Evolutionary conservation across 2,113 vertebrate species (phyloP).

Genomic region (Neogobius melanostomus): DNA sequence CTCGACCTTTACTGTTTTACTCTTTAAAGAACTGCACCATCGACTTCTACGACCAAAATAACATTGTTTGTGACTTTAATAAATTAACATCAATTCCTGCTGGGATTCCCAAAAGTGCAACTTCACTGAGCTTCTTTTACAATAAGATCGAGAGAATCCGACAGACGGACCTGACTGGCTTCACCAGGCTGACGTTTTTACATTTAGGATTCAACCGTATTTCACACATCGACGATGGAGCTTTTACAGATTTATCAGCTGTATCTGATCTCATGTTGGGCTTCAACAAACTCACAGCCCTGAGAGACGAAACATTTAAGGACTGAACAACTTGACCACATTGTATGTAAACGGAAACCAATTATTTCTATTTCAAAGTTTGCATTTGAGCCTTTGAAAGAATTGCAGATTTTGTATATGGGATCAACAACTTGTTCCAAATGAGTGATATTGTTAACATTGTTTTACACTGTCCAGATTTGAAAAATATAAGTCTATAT

Average conservation of each 20-base stretch:
- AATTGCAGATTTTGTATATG: too few species aligned
- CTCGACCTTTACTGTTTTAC: conserved; percentile 9
- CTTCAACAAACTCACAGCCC: neutral
- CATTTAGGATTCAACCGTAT: accelerated
- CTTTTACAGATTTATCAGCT: conserved; percentile 31
- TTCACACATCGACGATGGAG: conserved; percentile 13
- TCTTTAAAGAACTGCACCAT: conserved; percentile 34
- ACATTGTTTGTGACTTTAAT: neutral
- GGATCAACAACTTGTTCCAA: too few species aligned
- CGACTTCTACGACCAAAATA: neutral
- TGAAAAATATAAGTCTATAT: too few species aligned
- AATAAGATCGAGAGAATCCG: conserved; percentile 6
- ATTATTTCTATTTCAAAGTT: too few species aligned
- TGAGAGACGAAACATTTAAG: conserved; percentile 32
- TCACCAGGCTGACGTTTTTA: conserved; percentile 3
- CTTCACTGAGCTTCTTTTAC: accelerated
- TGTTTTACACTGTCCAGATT: too few species aligned
- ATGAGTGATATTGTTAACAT: too few species aligned
- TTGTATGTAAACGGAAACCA: too few species aligned
- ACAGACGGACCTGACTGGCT: neutral
- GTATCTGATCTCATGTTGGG: accelerated
- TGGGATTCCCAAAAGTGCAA: conserved; percentile 23
- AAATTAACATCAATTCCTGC: conserved; percentile 15
- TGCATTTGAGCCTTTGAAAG: neutral
- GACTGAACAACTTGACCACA: conserved; percentile 31